Conservation (phyloP, 1,140 invertebrate genomes). For the Drosophila baimaii region DNA sequence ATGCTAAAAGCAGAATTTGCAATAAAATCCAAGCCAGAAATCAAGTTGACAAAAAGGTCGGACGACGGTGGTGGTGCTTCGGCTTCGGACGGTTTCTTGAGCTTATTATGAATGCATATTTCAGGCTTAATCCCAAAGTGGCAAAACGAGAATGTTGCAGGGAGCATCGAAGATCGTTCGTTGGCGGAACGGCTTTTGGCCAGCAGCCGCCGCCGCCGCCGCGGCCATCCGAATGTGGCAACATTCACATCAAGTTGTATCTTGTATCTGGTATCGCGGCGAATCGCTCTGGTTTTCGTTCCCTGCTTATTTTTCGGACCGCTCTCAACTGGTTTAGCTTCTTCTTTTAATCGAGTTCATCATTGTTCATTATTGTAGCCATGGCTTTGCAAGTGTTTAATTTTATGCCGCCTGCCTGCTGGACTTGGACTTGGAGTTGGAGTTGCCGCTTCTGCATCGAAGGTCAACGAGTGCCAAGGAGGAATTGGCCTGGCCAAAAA, state of each 20-base stretch:
- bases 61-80: slow-evolving; percentile 15
- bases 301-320: slow-evolving; percentile 21
- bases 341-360: slow-evolving; percentile 79
- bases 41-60: slow-evolving; percentile 68
- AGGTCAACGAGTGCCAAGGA: slow-evolving; percentile 79
- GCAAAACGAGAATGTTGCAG: slow-evolving; percentile 79
- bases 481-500: slow-evolving; percentile 73
- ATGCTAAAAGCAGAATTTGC: slow-evolving; percentile 74
- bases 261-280: slow-evolving; percentile 63
- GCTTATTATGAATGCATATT: slow-evolving; percentile 79
- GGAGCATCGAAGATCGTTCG: slow-evolving; percentile 34
- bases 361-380: slow-evolving; percentile 82
- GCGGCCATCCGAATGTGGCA: slow-evolving; percentile 46
- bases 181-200: slow-evolving; percentile 67
- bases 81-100: slow-evolving; percentile 16
- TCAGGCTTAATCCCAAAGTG: slow-evolving; percentile 81
- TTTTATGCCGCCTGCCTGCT: slow-evolving; percentile 75
- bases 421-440: slow-evolving; percentile 11
- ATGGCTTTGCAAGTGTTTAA: slow-evolving; percentile 76
- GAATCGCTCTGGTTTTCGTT: slow-evolving; percentile 64
- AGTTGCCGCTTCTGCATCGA: slow-evolving; percentile 59
- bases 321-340: slow-evolving; percentile 73
- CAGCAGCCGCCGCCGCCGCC: slow-evolving; percentile 29
- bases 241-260: slow-evolving; percentile 61
- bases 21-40: slow-evolving; percentile 50